Base-by-base conservation (phyloP, 1,140 invertebrate species). In the Macrocentrus cingulum region DNA sequence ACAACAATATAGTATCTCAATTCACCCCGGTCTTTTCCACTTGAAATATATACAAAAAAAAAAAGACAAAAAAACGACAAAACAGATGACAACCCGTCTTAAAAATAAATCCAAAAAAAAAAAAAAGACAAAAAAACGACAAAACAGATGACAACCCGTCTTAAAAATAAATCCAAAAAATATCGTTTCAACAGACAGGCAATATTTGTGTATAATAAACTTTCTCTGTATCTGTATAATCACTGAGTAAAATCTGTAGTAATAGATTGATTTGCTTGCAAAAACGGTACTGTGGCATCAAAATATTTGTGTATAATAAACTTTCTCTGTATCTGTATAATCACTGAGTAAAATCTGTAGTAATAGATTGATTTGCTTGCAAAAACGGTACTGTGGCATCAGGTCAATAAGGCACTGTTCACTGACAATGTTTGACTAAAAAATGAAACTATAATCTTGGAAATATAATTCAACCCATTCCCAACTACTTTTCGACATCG, bases 381-480 rank as follows among this genome's bases (percentile, higher is more conserved):
- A 46, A 19, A 67, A 66, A 62, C 60, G 63, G 57, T 68, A 65
- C 61, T 49, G 66, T 68, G 68, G 68, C 69, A 74, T 75, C 68
- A 69, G 68, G 69, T 75, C 69, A 68, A 75, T 80, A 80, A 80
- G 78, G 78, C 78, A 80, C 78, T 80, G 77, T 77, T 80, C 70
- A 75, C 72, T 74, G 76, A 79, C 75, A 78, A 73, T 79, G 74
- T 76, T 72, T 80, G 78, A 80, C 78, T 80, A 80, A 77, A 80
- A 79, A 77, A 79, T 72, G 73, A 80, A 80, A 74, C 74, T 77
- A 75, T 76, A 70, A 16, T 25, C 15, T 37, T 15, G 11, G 9
- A 50, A 23, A 13, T 23, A 39, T 39, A 11, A 45, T 46, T 45
- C n/a, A 20, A 45, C 36, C n/a, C n/a, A n/a, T n/a, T n/a, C n/a